A percentile compares a stretch with the other conserved stretches of the same genome.
Evolutionary conservation across 2,113 vertebrate species (phyloP).

Genomic region (Phylloscopus trochiloides): DNA sequence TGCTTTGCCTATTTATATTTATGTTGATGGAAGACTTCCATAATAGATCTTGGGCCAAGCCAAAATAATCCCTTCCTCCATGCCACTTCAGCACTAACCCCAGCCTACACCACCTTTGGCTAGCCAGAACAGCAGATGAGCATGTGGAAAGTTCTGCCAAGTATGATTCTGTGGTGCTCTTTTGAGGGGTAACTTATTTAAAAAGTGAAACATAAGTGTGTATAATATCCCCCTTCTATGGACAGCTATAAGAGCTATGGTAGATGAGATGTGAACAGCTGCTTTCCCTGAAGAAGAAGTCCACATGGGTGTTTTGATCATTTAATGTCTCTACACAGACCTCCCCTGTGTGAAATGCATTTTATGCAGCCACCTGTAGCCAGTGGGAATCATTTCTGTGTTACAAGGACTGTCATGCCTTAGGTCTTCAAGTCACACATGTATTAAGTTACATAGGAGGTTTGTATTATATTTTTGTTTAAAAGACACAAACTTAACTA

Average conservation of each 20-base stretch:
- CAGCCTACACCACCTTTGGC: accelerated
- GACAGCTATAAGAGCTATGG: not conserved
- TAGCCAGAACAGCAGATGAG: not conserved
- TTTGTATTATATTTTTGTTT: not conserved
- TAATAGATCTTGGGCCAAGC: not conserved
- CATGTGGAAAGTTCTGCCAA: not conserved
- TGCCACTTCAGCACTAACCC: accelerated
- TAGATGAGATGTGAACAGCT: not conserved
- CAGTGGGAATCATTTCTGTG: not conserved
- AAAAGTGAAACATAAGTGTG: not conserved
- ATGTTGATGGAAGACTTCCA: not conserved
- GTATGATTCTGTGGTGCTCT: not conserved
- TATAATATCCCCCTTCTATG: not conserved
- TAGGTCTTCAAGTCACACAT: not conserved
- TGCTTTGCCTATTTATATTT: not conserved
- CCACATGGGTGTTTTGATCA: not conserved
- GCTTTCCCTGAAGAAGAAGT: not conserved
- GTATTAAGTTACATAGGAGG: not conserved
- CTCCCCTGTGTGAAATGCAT: not conserved
- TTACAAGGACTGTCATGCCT: not conserved
- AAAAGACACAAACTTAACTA: not conserved
- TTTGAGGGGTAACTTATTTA: not conserved
- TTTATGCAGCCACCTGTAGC: not conserved
- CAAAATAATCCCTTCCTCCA: not conserved
- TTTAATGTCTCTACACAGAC: not conserved